A percentile compares a stretch with the other conserved stretches of the same genome.
phyloP scores from a whole-genome alignment of 2,797 vertebrate species.

The Tinamus major region DNA sequence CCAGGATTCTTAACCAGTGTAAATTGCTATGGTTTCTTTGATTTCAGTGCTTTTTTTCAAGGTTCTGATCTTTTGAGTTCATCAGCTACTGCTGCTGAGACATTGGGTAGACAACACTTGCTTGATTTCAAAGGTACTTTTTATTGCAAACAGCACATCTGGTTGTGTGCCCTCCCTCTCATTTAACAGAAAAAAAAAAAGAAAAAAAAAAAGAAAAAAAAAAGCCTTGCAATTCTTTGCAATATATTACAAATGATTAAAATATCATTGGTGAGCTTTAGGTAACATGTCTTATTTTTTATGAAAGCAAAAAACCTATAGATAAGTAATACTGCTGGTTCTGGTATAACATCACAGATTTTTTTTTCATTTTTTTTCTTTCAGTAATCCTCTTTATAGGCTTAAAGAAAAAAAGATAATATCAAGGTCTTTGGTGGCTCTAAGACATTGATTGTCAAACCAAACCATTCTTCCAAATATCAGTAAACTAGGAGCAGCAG shows the following conservation, averaged over 20 bases:
- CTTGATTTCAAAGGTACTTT: not conserved
- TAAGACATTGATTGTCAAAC: constrained; percentile 68
- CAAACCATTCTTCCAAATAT: constrained; percentile 75
- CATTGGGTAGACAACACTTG: not conserved
- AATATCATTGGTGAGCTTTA: not conserved
- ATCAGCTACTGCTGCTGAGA: not conserved
- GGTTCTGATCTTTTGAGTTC: not conserved
- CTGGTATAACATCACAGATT: not conserved
- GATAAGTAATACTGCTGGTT: not conserved
- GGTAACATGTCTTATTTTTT: not conserved
- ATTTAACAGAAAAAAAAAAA: not conserved
- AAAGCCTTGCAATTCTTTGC: not conserved
- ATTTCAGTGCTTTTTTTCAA: not conserved
- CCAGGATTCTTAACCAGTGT: not conserved
- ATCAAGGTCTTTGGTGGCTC: constrained; percentile 67
- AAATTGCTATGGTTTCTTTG: not conserved
- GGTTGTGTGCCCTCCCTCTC: fast-evolving
- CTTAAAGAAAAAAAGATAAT: constrained; percentile 64
- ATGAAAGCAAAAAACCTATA: not conserved
- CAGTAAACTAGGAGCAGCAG: constrained; percentile 65
- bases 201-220: not conserved
- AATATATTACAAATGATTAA: not conserved
- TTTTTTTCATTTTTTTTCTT: fast-evolving
- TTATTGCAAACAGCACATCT: not conserved
- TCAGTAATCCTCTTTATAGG: constrained; percentile 45